A percentile compares a stretch with the other conserved stretches of the same genome.
Conservation (phyloP, 2,888 invertebrate species). For the Dryobotodes eremita region DNA sequence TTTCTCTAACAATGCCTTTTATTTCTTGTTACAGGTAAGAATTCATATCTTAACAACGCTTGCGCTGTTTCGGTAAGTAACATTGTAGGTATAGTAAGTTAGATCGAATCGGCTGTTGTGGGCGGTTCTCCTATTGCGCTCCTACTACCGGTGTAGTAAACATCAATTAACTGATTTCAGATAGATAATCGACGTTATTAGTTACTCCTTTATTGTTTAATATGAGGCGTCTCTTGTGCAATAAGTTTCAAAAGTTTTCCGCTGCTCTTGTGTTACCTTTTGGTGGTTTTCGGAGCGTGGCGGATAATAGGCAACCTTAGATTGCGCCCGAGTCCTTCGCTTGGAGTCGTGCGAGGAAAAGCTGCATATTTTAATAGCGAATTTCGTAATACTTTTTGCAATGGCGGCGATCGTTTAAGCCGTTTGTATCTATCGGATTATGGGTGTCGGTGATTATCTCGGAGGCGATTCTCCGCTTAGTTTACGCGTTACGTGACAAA, state of each 20-base stretch:
- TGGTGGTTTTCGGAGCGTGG: slow-evolving; percentile 90
- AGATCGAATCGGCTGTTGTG: slow-evolving; percentile 68
- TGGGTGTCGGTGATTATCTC: slow-evolving; percentile 74
- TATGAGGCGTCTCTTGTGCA: slow-evolving; percentile 87
- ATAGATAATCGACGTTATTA: slow-evolving; percentile 88
- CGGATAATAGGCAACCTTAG: slow-evolving; percentile 90
- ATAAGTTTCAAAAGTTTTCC: slow-evolving; percentile 89
- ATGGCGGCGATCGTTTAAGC: slow-evolving; percentile 76
- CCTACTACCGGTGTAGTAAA: slow-evolving; percentile 82
- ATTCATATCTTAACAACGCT: slow-evolving; percentile 60
- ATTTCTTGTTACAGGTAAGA: slow-evolving; percentile 87
- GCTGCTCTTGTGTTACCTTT: slow-evolving; percentile 88
- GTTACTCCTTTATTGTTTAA: slow-evolving; percentile 88
- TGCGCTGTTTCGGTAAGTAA: slow-evolving; percentile 75
- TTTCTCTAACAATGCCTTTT: slow-evolving; percentile 65
- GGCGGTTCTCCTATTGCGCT: slow-evolving; percentile 68
- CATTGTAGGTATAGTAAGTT: slow-evolving; percentile 61
- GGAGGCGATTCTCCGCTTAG: slow-evolving; percentile 72
- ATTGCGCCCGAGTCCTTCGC: slow-evolving; percentile 89
- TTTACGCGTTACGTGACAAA: slow-evolving; percentile 68
- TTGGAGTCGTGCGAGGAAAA: slow-evolving; percentile 85
- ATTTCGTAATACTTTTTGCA: slow-evolving; percentile 83
- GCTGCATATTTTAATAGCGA: slow-evolving; percentile 86
- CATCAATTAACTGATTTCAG: slow-evolving; percentile 88
- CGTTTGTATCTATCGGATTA: slow-evolving; percentile 74